phyloP scores from a whole-genome alignment of 2,113 vertebrate species.

The Salminus brasiliensis region DNA sequence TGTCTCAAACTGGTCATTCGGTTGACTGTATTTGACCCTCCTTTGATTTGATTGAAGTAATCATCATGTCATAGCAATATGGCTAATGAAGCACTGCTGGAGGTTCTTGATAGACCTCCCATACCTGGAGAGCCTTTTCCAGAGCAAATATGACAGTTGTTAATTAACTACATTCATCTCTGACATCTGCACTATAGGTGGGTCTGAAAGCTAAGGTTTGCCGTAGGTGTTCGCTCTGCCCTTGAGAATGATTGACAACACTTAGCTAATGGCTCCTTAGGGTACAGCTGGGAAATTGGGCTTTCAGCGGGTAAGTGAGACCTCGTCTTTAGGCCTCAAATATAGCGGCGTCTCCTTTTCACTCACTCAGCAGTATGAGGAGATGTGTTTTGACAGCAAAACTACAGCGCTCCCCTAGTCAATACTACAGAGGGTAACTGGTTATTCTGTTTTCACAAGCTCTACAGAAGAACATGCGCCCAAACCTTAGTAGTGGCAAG shows the following conservation, averaged over 20 bases:
- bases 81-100: neutral
- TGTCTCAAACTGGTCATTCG: neutral
- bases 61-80: neutral
- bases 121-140: neutral
- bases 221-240: neutral
- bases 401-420: neutral
- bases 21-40: no score
- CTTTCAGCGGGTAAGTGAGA: neutral
- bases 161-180: conserved; percentile 30
- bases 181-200: neutral
- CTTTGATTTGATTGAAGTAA: neutral
- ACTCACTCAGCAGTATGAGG: neutral
- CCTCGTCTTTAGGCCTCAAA: neutral
- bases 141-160: neutral
- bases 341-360: neutral
- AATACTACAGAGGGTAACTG: neutral
- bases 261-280: neutral
- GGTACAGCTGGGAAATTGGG: neutral
- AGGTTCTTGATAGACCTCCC: neutral
- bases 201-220: neutral
- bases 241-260: neutral
- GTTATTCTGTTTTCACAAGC: neutral
- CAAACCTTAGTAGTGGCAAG: neutral
- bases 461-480: neutral
- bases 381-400: conserved; percentile 13